Conservation (phyloP, 1,140 invertebrate genomes). For the Drosophila orena region DNA sequence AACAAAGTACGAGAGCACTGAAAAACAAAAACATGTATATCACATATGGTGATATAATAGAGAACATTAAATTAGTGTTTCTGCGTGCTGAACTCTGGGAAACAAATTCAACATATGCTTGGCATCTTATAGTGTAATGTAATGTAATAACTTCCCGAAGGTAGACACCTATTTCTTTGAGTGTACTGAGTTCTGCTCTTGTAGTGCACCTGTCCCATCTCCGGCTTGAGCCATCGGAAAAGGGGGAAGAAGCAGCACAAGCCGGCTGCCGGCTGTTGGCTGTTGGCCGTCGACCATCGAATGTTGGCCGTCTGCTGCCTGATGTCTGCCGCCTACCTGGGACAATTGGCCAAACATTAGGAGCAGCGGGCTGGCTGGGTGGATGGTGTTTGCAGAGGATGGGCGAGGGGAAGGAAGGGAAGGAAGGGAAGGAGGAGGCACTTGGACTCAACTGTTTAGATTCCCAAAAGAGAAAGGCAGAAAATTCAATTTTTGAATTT, state of each 20-base stretch:
- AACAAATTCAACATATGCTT: too few species aligned
- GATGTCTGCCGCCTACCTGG: conserved; percentile 34
- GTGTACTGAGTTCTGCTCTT: conserved; percentile 5
- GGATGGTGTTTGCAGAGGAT: conserved; percentile 47
- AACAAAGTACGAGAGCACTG: conserved; percentile 31
- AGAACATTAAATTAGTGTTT: neutral
- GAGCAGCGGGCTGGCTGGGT: conserved; percentile 34
- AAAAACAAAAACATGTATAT: neutral
- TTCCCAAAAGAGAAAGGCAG: conserved; percentile 39
- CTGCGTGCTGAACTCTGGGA: neutral
- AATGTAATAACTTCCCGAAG: too few species aligned
- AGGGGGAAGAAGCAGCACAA: conserved; percentile 16
- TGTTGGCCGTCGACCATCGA: conserved; percentile 8
- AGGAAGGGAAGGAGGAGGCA: neutral
- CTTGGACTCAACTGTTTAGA: conserved; percentile 28
- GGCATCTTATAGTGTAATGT: too few species aligned
- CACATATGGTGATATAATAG: neutral
- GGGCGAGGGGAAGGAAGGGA: neutral
- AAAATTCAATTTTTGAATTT: conserved; percentile 60
- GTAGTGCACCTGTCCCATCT: conserved; percentile 33
- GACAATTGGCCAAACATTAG: conserved; percentile 53
- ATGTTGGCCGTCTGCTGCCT: conserved; percentile 30
- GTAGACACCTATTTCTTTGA: neutral
- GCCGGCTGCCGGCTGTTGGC: conserved; percentile 38
- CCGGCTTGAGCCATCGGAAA: conserved; percentile 30